These are phyloP conservation scores for Carapus acus DNA, from an alignment of 2,797 vertebrate genomes.

Conservation along the genomic window DNA sequence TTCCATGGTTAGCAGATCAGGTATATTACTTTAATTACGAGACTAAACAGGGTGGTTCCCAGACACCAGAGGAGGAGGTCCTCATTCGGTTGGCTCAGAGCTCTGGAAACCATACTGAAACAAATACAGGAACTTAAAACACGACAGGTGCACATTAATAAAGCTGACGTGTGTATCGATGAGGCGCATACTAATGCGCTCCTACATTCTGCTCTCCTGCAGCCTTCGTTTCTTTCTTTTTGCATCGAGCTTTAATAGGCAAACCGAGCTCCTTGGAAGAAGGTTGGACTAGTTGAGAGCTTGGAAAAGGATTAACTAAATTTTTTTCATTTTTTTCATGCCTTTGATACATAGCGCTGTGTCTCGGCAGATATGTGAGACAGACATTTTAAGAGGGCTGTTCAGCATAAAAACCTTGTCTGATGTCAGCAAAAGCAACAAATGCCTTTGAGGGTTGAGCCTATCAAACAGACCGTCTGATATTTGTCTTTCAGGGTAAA, in stretches of 20 bases:
- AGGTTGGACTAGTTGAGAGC: conserved; percentile 1
- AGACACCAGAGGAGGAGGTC: conserved; percentile 37
- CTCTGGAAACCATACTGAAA: conserved; percentile 50
- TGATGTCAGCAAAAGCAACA: no score
- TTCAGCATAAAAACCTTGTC: no score
- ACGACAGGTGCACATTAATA: conserved; percentile 25
- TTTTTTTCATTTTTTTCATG: no score
- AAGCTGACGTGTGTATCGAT: conserved; percentile 1
- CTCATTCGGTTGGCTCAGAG: conserved; percentile 35
- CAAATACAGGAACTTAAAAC: conserved; percentile 45
- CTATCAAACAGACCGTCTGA: no score
- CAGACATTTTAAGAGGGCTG: no score
- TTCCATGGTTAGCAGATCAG: conserved; percentile 52
- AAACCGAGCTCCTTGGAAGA: conserved; percentile 32
- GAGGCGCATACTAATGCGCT: conserved; percentile 4
- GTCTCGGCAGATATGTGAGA: no score
- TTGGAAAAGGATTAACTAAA: no score
- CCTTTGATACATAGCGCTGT: no score
- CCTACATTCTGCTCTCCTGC: not conserved
- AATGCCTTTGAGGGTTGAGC: no score
- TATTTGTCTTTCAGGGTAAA: no score
- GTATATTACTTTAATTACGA: conserved; percentile 67
- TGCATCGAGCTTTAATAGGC: conserved; percentile 42
- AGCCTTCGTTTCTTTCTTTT: conserved; percentile 15
- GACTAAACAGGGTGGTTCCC: conserved; percentile 34